A percentile compares a stretch with the other conserved stretches of the same genome.
phyloP scores from a whole-genome alignment of 2,888 invertebrate genomes.

The Dromius quadrimaculatus region DNA sequence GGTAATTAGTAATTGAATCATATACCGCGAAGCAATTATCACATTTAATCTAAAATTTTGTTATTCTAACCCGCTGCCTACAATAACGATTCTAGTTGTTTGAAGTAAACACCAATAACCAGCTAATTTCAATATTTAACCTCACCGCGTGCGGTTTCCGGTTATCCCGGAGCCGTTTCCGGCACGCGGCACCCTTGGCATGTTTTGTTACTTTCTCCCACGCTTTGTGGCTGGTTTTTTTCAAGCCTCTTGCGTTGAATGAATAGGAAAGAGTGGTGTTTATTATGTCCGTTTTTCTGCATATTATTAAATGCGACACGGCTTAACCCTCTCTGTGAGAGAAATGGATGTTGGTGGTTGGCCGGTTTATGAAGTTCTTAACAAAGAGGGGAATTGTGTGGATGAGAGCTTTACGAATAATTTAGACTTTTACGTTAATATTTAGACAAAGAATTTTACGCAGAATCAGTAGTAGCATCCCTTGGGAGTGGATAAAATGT shows the following conservation, averaged over 20 bases:
- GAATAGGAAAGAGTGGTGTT: slow-evolving; percentile 12
- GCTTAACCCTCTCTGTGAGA: slow-evolving; percentile 1
- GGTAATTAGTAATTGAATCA: no score
- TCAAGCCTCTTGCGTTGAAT: background rate
- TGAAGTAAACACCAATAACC: slow-evolving; percentile 25
- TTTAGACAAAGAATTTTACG: no score
- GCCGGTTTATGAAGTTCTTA: slow-evolving; percentile 1
- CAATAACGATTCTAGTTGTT: no score
- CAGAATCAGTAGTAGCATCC: no score
- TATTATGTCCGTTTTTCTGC: slow-evolving; percentile 18
- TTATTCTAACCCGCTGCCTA: background rate
- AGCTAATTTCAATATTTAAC: slow-evolving; percentile 36
- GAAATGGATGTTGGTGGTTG: slow-evolving; percentile 1
- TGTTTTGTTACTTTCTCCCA: background rate
- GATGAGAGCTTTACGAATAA: no score
- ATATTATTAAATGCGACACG: slow-evolving; percentile 8
- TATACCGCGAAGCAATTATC: no score
- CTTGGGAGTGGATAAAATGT: no score
- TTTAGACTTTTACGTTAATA: no score
- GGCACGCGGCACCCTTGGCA: slow-evolving; percentile 13
- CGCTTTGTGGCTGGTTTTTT: slow-evolving; percentile 13
- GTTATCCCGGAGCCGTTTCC: slow-evolving; percentile 26
- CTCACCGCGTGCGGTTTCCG: slow-evolving; percentile 32
- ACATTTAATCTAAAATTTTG: no score
- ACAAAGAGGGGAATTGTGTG: no score